A percentile compares a stretch with the other conserved stretches of the same genome.
These are phyloP conservation scores for Aphelenchoides fujianensis DNA, from an alignment of 1,140 invertebrate genomes.

Conservation along the genomic window DNA sequence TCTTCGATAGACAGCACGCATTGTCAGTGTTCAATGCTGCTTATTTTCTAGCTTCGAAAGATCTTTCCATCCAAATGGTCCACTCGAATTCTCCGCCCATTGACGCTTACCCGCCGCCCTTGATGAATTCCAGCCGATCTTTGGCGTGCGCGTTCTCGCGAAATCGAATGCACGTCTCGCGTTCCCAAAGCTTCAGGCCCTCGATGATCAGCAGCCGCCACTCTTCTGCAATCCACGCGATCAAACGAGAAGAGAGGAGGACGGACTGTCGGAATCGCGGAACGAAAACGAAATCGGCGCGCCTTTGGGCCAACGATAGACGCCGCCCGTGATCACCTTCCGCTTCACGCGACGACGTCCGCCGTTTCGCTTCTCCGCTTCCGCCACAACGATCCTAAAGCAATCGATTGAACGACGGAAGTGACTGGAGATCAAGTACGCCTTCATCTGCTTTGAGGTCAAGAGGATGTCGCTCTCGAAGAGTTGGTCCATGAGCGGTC, in stretches of 20 bases:
- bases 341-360: conserved; percentile 46
- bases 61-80: no score
- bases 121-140: conserved; percentile 56
- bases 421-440: conserved; percentile 28
- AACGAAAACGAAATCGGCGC: conserved; percentile 56
- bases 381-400: conserved; percentile 47
- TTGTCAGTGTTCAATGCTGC: no score
- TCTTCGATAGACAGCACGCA: no score
- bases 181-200: conserved; percentile 57
- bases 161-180: conserved; percentile 58
- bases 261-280: conserved; percentile 50
- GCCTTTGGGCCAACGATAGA: conserved; percentile 54
- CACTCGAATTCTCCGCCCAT: not conserved
- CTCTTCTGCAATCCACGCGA: conserved; percentile 40
- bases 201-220: conserved; percentile 52
- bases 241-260: not conserved
- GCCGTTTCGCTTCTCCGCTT: conserved; percentile 50
- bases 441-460: conserved; percentile 47
- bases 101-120: conserved; percentile 52
- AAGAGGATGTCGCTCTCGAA: conserved; percentile 50
- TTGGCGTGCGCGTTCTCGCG: conserved; percentile 41
- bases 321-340: conserved; percentile 56
- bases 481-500: conserved; percentile 50
- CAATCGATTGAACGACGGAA: not conserved
- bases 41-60: no score